Evolutionary conservation across 2,888 invertebrate species (phyloP), one percentile per base, ranked within the genome.

Genomic region (Anarsia innoxiella): DNA sequence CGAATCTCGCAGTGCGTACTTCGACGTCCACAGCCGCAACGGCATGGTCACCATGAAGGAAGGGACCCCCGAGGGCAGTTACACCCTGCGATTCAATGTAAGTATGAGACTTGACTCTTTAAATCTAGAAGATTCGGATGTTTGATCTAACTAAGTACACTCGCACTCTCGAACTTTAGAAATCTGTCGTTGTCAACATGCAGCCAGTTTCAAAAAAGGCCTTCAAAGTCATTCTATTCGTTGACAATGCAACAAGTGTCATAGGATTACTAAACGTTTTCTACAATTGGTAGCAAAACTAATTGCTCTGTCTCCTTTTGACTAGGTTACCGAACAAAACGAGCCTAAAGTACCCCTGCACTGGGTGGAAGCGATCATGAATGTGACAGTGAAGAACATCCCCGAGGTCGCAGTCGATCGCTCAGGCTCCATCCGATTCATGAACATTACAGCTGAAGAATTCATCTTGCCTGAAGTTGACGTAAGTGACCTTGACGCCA

Each of bases 321-420:
- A n/a, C 12, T 50, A 87, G 80, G 90, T 94, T 0, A 91, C 89
- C 0, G 94, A 94, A 77, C 87, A 89, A 37, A 86, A 88, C 37
- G 72, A 78, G 1, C 77, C 85, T 0, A 58, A 83, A 2, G 88
- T 93, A 11, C 70, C 77, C 0, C 78, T 82, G 42, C 93, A 93
- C 56, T 87, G 87, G 48, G 97, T 95, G 0, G 87, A 89, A 31
- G 96, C 97, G 0, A 90, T 90, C 15, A 97, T 99, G 0, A 91
- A 90, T 39, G 94, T 99, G 0, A 91, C 92, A 0, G 91, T 98
- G 3, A 93, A 93, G 50, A 91, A 91, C 49, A 92, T 99, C 23
- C 93, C 95, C 0, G 94, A 96, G 61, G 95, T 95, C 63, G 97
- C 97, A 0, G 95, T 99, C 0, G 88, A 89, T 42, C 96, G 93